A percentile compares a stretch with the other conserved stretches of the same genome.
Evolutionary conservation across 2,888 invertebrate species (phyloP).

Genomic region (Lottia gigantea): DNA sequence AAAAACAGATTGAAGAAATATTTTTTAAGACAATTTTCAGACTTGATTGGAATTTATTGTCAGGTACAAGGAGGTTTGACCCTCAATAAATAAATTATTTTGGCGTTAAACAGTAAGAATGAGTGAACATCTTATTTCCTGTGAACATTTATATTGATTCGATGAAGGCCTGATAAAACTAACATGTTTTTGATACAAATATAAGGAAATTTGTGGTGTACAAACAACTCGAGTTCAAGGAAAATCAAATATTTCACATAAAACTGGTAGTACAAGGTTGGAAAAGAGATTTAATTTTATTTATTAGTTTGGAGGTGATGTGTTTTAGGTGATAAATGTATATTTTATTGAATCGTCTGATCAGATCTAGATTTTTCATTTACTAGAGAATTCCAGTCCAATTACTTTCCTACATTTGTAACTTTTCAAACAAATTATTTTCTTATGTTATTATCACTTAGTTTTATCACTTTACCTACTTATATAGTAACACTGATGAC

Average conservation of each 20-base stretch:
- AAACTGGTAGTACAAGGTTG: neutral
- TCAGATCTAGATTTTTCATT: neutral
- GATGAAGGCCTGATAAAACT: neutral
- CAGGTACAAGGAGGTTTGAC: too few relatives aligned
- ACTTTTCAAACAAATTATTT: too few relatives aligned
- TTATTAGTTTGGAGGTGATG: neutral
- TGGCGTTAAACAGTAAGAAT: neutral
- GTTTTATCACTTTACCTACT: too few relatives aligned
- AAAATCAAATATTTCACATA: slow-evolving; percentile 4
- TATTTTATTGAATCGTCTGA: slow-evolving; percentile 6
- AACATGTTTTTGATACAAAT: slow-evolving; percentile 3
- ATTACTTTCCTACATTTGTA: too few relatives aligned
- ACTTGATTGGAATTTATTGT: too few relatives aligned
- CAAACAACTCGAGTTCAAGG: neutral
- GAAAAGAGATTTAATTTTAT: slow-evolving; percentile 2
- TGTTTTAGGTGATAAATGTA: neutral
- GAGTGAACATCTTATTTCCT: neutral
- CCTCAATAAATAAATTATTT: neutral
- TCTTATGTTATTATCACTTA: too few relatives aligned
- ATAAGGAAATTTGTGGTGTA: neutral
- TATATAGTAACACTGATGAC: too few relatives aligned
- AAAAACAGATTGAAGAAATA: too few relatives aligned
- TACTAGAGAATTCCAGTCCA: too few relatives aligned
- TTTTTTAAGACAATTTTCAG: too few relatives aligned
- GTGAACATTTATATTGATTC: neutral